A percentile compares a stretch with the other conserved stretches of the same genome.
These are phyloP conservation scores for Eriosoma lanigerum DNA, from an alignment of 1,140 invertebrate genomes.

Conservation along the genomic window DNA sequence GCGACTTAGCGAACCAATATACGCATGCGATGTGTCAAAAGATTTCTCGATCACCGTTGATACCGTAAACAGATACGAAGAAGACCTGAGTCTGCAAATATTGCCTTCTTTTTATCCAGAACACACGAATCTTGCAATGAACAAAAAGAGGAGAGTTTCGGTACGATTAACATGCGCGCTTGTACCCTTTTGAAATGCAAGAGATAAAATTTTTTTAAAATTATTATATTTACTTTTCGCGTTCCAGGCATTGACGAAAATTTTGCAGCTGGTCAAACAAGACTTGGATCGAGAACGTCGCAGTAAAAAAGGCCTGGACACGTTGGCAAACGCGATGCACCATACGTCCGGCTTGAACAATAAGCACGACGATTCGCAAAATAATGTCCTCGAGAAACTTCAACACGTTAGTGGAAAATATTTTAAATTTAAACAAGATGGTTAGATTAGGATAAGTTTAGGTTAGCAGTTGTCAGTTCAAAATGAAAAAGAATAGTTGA, in stretches of 20 bases:
- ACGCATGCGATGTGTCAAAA: slow-evolving; percentile 69
- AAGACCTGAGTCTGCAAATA: slow-evolving; percentile 74
- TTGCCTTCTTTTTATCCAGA: slow-evolving; percentile 93
- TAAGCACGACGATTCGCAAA: slow-evolving; percentile 84
- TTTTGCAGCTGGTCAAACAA: slow-evolving; percentile 78
- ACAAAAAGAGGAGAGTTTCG: slow-evolving; percentile 81
- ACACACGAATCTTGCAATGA: slow-evolving; percentile 90
- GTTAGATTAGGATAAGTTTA: too few species aligned
- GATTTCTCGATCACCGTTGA: slow-evolving; percentile 72
- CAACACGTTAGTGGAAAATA: slow-evolving; percentile 73
- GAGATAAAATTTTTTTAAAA: slow-evolving; percentile 54
- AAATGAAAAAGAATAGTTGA: too few species aligned
- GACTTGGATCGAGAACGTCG: slow-evolving; percentile 83
- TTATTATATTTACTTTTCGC: too few species aligned
- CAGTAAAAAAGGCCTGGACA: slow-evolving; percentile 83
- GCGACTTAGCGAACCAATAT: slow-evolving; percentile 69
- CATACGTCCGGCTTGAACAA: slow-evolving; percentile 85
- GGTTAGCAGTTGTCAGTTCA: too few species aligned
- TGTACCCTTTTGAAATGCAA: background rate
- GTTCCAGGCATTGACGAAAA: slow-evolving; percentile 71
- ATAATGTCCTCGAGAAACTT: slow-evolving; percentile 87
- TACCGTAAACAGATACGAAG: slow-evolving; percentile 64
- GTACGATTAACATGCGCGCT: slow-evolving; percentile 58
- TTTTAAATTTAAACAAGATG: too few species aligned
- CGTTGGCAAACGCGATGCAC: slow-evolving; percentile 85